phyloP scores from a whole-genome alignment of 2,888 invertebrate genomes.

The Perizoma flavofasciatum region DNA sequence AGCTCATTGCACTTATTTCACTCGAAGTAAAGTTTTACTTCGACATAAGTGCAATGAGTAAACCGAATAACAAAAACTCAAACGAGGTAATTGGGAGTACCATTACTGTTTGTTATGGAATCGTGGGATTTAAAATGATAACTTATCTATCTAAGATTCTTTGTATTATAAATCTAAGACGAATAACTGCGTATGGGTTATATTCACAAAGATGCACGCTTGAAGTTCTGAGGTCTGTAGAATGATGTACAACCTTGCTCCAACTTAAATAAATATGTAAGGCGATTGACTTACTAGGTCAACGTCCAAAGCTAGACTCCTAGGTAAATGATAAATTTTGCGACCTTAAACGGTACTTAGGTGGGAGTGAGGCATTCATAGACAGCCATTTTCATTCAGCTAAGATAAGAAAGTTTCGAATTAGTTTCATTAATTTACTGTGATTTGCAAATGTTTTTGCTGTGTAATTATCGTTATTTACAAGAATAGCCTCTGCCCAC shows the following conservation, averaged over 20 bases:
- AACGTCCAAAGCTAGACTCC: background rate
- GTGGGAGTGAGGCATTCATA: too few relatives aligned
- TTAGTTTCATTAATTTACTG: too few relatives aligned
- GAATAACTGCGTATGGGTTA: slow-evolving; percentile 18
- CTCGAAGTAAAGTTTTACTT: too few relatives aligned
- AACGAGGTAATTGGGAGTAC: slow-evolving; percentile 43
- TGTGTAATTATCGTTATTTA: too few relatives aligned
- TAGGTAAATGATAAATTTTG: background rate
- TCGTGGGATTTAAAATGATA: slow-evolving; percentile 45
- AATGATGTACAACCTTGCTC: background rate
- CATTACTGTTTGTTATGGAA: slow-evolving; percentile 36
- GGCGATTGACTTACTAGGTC: slow-evolving; percentile 3
- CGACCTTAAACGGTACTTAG: too few relatives aligned
- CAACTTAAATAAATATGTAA: background rate
- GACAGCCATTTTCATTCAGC: too few relatives aligned
- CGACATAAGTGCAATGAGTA: slow-evolving; percentile 5
- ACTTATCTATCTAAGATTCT: slow-evolving; percentile 28
- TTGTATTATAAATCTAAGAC: slow-evolving; percentile 17
- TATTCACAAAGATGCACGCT: slow-evolving; percentile 7
- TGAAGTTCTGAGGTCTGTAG: background rate
- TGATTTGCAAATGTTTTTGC: too few relatives aligned
- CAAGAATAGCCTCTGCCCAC: too few relatives aligned
- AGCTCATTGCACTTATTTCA: too few relatives aligned
- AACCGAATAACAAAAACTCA: slow-evolving; percentile 36
- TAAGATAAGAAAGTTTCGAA: too few relatives aligned